phyloP scores from a whole-genome alignment of 1,140 invertebrate species.

The Chironomus tepperi region DNA sequence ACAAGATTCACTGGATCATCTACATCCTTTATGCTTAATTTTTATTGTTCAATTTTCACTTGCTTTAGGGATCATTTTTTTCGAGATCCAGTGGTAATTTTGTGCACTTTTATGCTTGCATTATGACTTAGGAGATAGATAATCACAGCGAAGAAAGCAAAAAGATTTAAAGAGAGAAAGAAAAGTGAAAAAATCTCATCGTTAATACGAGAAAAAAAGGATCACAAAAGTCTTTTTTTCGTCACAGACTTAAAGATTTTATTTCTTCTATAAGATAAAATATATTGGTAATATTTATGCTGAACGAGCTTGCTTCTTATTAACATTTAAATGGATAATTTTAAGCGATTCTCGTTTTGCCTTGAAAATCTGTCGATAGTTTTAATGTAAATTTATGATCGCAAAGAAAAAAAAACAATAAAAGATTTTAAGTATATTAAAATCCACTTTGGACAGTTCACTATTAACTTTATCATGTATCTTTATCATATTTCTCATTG shows the following conservation, averaged over 20 bases:
- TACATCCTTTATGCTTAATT: not conserved
- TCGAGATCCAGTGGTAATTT: not conserved
- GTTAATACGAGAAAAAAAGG: not conserved
- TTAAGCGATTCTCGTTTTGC: conserved; percentile 6
- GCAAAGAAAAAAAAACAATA: conserved; percentile 14
- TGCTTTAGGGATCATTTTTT: not conserved
- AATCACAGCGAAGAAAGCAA: not conserved
- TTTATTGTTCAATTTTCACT: not conserved
- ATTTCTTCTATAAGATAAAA: not conserved
- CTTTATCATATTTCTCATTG: not conserved
- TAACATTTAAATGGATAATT: not conserved
- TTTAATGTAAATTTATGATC: not conserved
- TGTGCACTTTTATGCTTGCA: not conserved
- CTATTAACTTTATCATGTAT: not conserved
- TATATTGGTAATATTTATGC: not conserved
- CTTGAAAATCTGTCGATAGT: not conserved
- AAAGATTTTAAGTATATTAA: not conserved
- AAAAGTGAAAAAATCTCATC: not conserved
- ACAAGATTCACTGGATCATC: not conserved
- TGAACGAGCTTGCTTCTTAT: not conserved
- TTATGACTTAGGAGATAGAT: too few relatives aligned
- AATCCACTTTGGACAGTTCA: not conserved
- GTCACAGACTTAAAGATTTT: not conserved
- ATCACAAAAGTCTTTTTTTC: not conserved
- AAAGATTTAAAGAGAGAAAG: not conserved